These are phyloP conservation scores for Bellardia pandia DNA, from an alignment of 2,888 invertebrate species.

Conservation along the genomic window DNA sequence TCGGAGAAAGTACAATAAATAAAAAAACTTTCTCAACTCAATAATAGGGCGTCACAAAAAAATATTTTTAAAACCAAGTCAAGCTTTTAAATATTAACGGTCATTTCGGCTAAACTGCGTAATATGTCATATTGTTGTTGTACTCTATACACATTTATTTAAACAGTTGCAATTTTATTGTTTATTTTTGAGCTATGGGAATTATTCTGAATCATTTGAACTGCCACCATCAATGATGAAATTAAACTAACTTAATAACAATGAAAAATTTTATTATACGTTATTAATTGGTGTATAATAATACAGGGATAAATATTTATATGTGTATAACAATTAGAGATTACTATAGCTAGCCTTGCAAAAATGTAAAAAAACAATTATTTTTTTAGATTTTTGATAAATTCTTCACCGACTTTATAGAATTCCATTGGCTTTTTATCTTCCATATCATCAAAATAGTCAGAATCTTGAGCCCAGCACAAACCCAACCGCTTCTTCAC, in stretches of 20 bases:
- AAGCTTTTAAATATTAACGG: background rate
- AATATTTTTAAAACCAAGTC: too few relatives aligned
- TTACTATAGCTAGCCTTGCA: background rate
- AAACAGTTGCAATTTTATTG: background rate
- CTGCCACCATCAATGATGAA: background rate
- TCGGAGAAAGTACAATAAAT: too few relatives aligned
- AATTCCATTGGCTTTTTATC: constrained; percentile 78
- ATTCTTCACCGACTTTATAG: constrained; percentile 76
- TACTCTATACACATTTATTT: background rate
- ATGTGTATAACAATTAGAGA: background rate
- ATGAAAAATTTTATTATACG: too few relatives aligned
- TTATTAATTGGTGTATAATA: background rate
- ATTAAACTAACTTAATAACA: background rate
- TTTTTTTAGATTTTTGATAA: constrained; percentile 24
- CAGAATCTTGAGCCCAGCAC: constrained; percentile 80
- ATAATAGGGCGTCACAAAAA: background rate
- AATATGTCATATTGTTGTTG: background rate
- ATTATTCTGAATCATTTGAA: background rate
- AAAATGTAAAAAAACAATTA: background rate
- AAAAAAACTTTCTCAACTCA: too few relatives aligned
- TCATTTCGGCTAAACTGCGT: background rate
- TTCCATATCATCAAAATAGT: constrained; percentile 78
- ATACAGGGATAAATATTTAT: background rate
- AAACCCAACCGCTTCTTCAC: constrained; percentile 80
- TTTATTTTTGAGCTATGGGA: background rate